These are phyloP conservation scores for Lasioglossum oenotherae DNA, from an alignment of 2,888 invertebrate genomes.

Conservation along the genomic window DNA sequence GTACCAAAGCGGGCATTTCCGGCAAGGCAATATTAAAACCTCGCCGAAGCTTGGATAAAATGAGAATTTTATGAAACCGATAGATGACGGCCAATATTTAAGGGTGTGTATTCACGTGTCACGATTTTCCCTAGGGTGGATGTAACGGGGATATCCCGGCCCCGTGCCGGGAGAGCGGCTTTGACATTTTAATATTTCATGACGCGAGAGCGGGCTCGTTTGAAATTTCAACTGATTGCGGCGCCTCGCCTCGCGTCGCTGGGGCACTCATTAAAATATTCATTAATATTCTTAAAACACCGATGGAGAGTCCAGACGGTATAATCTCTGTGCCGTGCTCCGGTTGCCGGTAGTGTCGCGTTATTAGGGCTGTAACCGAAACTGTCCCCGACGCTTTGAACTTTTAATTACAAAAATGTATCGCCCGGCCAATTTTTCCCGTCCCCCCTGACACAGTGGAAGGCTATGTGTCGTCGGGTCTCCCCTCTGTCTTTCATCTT, in stretches of 20 bases:
- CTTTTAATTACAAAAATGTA: slow-evolving; percentile 44
- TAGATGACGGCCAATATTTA: neutral
- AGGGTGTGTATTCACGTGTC: neutral
- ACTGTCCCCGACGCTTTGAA: slow-evolving; percentile 27
- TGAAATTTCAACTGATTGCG: slow-evolving; percentile 7
- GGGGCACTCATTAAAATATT: slow-evolving; percentile 23
- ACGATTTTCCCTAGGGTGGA: neutral
- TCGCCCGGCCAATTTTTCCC: slow-evolving; percentile 2
- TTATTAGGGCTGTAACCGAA: slow-evolving; percentile 20
- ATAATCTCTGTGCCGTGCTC: neutral
- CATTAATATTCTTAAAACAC: slow-evolving; percentile 37
- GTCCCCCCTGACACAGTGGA: neutral
- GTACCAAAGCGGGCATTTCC: neutral
- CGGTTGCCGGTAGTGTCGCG: neutral
- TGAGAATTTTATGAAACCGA: neutral
- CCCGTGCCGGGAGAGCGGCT: neutral
- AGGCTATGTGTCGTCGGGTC: neutral
- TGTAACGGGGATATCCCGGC: neutral
- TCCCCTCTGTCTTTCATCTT: neutral
- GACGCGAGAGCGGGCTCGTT: neutral
- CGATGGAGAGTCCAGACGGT: neutral
- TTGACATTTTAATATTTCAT: slow-evolving; percentile 10
- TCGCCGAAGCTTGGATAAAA: neutral
- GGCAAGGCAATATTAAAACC: slow-evolving; percentile 6
- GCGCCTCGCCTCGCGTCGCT: slow-evolving; percentile 14